Conservation (phyloP, 1,140 invertebrate species). For the Neomicropteryx cornuta region DNA sequence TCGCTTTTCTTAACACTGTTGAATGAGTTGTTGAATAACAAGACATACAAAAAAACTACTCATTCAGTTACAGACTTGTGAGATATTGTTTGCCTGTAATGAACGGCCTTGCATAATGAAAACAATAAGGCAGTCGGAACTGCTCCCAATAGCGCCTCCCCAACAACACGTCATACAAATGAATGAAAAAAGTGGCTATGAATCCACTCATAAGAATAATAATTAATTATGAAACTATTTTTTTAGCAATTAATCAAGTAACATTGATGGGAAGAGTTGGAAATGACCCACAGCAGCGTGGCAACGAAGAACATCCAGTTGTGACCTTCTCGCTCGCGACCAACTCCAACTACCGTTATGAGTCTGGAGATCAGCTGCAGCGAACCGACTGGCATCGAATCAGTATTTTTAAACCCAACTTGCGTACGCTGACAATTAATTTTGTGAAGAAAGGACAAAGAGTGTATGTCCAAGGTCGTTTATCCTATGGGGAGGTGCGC, state of each 20-base stretch:
- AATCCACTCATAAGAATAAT: too few species aligned
- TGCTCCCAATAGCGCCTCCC: too few species aligned
- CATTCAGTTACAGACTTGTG: too few species aligned
- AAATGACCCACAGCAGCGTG: slow-evolving; percentile 72
- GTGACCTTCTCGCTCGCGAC: slow-evolving; percentile 86
- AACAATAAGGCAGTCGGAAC: too few species aligned
- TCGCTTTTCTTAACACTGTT: too few species aligned
- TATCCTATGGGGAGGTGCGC: slow-evolving; percentile 79
- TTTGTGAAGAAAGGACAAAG: slow-evolving; percentile 81
- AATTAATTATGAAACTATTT: too few species aligned
- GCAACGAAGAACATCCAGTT: slow-evolving; percentile 71
- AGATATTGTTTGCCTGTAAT: too few species aligned
- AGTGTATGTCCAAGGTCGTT: slow-evolving; percentile 68
- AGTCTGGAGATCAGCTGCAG: slow-evolving; percentile 66
- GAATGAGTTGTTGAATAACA: too few species aligned
- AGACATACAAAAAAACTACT: too few species aligned
- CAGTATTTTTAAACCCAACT: slow-evolving; percentile 73
- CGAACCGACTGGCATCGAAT: slow-evolving; percentile 87
- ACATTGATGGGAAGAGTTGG: slow-evolving; percentile 79
- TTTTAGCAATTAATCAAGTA: slow-evolving; percentile 78
- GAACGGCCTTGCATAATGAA: too few species aligned
- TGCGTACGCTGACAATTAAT: slow-evolving; percentile 66
- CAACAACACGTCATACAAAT: too few species aligned
- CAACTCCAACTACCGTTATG: slow-evolving; percentile 71
- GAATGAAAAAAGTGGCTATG: too few species aligned